Evolutionary conservation across 2,113 vertebrate species (phyloP).

Genomic region (Neopipo cinnamomea): DNA sequence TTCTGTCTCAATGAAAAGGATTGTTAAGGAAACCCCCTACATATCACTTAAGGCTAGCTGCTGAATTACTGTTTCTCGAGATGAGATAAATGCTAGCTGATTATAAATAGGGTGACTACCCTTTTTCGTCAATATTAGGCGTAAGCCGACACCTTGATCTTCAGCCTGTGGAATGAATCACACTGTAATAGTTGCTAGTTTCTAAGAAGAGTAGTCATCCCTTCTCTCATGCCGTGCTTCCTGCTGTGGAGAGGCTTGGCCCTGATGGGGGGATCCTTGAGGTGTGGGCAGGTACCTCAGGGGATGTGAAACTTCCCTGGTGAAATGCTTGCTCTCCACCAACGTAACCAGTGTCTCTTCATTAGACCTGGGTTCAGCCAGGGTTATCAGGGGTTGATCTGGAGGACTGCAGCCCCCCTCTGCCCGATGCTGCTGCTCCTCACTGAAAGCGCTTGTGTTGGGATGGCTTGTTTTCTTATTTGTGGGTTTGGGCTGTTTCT

Average conservation of each 20-base stretch:
- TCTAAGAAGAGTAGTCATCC: background rate
- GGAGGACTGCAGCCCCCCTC: background rate
- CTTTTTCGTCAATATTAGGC: conserved; percentile 15
- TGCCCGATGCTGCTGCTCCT: background rate
- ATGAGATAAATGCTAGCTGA: conserved; percentile 15
- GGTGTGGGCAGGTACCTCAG: background rate
- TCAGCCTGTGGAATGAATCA: background rate
- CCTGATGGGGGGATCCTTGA: background rate
- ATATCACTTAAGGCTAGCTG: conserved; percentile 23
- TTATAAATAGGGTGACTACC: conserved; percentile 8
- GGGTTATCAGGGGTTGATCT: background rate
- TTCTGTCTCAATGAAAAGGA: background rate
- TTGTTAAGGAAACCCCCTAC: conserved; percentile 29
- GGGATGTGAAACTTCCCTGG: background rate
- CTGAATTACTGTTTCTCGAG: conserved; percentile 5
- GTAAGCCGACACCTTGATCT: background rate
- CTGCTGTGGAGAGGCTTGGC: background rate
- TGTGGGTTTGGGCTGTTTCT: background rate
- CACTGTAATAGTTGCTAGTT: background rate
- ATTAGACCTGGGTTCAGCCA: background rate
- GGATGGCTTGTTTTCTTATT: background rate
- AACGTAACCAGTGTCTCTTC: background rate
- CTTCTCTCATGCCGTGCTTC: background rate
- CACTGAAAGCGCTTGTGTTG: background rate
- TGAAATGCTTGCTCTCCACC: background rate